Base-by-base conservation (phyloP, 2,113 vertebrate species). In the Gorsachius goisagi region DNA sequence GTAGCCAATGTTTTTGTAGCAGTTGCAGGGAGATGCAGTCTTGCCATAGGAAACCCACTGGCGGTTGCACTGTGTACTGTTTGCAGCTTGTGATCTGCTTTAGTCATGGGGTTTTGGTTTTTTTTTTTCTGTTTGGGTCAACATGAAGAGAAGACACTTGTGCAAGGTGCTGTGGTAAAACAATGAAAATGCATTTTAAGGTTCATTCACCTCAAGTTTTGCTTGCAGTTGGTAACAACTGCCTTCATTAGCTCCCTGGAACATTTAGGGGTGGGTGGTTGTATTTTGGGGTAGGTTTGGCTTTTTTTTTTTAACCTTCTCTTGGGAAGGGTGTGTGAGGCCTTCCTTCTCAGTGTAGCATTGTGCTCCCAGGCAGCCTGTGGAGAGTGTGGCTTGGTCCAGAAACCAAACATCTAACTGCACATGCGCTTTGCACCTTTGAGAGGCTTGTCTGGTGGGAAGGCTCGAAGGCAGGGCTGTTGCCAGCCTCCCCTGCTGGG, bases 301-400 rank as follows among this genome's bases (percentile, higher is more conserved):
- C 27, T 27, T 12, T 10, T 22, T 30, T 9, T 3, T 4, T 14
- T 45, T 6, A 44, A 44, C 41, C 22, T 20, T 37, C 0, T 0
- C 5, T 39, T 10, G 3, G 16, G 6, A 5, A 26, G 6, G 2
- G 7, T 59, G 58, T 53, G 22, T 18, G 21, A 35, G 28, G 39
- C 7, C 11, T 14, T 22, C 7, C 9, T 32, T 30, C 33, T 16
- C 4, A 2, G 14, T 1, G 2, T 7, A 5, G 32, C 24, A 9
- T 21, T 50, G 16, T 35, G 24, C 12, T 55, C 10, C 5, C 21
- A 37, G 13, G 32, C 9, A 41, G 15, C 26, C 23, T 39, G 32
- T 39, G n/a, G 23, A 14, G 19, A 11, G 6, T 0, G 0, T 2
- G 9, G 9, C 22, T 33, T 41, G 11, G 33, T 0, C 1, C 27